Conservation (phyloP, 2,888 invertebrate genomes). For the Molanna angustata region DNA sequence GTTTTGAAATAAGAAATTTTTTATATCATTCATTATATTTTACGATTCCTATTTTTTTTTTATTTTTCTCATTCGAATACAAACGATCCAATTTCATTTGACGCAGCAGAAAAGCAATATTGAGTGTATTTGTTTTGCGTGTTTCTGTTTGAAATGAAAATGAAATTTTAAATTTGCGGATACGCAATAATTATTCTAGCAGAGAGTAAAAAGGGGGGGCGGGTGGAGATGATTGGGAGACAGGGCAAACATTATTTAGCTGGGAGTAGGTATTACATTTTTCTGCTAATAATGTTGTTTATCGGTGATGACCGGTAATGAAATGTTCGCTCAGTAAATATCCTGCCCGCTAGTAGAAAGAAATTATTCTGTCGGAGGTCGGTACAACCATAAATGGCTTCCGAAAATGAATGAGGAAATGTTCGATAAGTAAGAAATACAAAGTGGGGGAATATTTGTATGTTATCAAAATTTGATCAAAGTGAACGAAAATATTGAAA, state of each 20-base stretch:
- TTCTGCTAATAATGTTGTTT: slow-evolving; percentile 22
- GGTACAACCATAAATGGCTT: too few species aligned
- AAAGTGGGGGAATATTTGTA: too few species aligned
- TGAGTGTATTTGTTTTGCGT: not conserved
- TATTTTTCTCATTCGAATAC: not conserved
- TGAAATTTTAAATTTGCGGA: not conserved
- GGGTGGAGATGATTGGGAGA: too few species aligned
- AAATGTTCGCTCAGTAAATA: slow-evolving; percentile 18
- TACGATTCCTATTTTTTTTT: not conserved
- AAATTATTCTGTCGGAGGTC: slow-evolving; percentile 23
- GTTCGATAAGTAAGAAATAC: too few species aligned
- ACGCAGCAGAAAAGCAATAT: not conserved
- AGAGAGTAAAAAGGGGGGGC: too few species aligned
- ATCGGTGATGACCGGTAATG: slow-evolving; percentile 17
- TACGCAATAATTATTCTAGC: not conserved
- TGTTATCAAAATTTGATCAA: too few species aligned
- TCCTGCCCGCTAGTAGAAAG: slow-evolving; percentile 23
- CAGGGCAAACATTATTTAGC: slow-evolving; percentile 1
- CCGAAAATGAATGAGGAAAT: too few species aligned
- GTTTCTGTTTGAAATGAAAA: not conserved
- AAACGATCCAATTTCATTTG: not conserved
- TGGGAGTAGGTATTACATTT: too few species aligned
- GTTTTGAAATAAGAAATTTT: too few species aligned
- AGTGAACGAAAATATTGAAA: too few species aligned
- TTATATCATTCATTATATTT: too few species aligned